A percentile compares a stretch with the other conserved stretches of the same genome.
These are phyloP conservation scores for Eutolmus rufibarbis DNA, from an alignment of 2,888 invertebrate genomes.

Conservation along the genomic window DNA sequence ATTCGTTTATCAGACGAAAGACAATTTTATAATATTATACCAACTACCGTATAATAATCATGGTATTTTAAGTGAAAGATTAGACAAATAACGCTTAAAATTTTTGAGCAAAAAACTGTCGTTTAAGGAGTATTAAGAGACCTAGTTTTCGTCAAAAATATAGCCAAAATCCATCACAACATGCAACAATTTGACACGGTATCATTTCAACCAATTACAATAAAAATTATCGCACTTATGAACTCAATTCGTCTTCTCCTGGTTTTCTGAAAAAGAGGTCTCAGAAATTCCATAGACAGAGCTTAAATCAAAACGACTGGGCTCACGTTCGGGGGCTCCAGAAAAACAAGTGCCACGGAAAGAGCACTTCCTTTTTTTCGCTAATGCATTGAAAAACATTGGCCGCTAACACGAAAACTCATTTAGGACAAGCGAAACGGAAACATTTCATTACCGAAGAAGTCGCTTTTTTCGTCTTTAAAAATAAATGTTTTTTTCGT, in stretches of 20 bases:
- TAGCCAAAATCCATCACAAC: not conserved
- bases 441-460: constrained; percentile 28
- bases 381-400: not conserved
- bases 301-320: not conserved
- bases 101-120: too few species aligned
- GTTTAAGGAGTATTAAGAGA: not conserved
- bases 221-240: not conserved
- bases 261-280: not conserved
- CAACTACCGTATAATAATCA: too few species aligned
- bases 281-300: not conserved
- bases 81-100: too few species aligned
- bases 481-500: not conserved
- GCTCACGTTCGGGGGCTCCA: not conserved
- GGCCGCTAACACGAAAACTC: constrained; percentile 26
- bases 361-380: not conserved
- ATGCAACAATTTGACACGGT: not conserved
- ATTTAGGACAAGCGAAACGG: constrained; percentile 29
- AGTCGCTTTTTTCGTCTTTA: not conserved
- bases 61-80: too few species aligned
- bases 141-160: not conserved
- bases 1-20: too few species aligned
- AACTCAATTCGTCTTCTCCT: not conserved
- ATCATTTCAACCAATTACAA: not conserved
- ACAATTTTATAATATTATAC: too few species aligned
- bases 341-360: not conserved